Evolutionary conservation across 2,888 invertebrate genomes (phyloP), one percentile per base, ranked within the genome.

Genomic region (Oxyscelio sp.): DNA sequence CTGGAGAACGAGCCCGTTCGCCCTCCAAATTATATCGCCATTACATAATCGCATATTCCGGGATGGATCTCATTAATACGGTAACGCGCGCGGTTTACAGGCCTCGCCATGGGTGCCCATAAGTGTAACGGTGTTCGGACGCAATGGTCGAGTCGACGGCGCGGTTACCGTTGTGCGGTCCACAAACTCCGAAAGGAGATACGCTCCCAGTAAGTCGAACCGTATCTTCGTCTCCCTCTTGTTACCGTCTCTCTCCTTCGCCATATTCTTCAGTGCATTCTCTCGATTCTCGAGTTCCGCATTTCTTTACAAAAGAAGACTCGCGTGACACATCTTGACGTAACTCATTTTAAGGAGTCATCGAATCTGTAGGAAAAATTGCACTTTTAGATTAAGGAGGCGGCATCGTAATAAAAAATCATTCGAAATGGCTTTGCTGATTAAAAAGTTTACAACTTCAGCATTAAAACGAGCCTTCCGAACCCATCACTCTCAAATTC

Each of bases 71-170:
- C 81, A 52, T 82, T 87, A 85, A 87, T 83, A 87, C 86, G 75
- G 77, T 78, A 83, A 83, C 75, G 70, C 85, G 61, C 61, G 68
- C 86, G 85, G 87, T 89, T 90, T 86, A 90, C 87, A 90, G 87
- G 81, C 85, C 85, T 83, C 79, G 77, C 73, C 73, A 85, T 74
- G 80, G 83, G 85, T 82, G 79, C 75, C 90, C 91, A 91, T 92
- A 93, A 93, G 92, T 92, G 92, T 93, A 93, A 93, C 93, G 93
- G 93, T 92, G 86, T 90, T 87, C 85, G 89, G 87, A 91, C 90
- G 90, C 90, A 88, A 88, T 88, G 83, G 80, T 83, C 78, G 83
- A 87, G 79, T 80, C 81, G 85, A 83, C 85, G 83, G 59, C 84
- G 71, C 83, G 89, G 89, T 92, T 92, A 92, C 92, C 92, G 92